Conservation (phyloP, 2,113 vertebrate genomes). For the Paramisgurnus dabryanus region DNA sequence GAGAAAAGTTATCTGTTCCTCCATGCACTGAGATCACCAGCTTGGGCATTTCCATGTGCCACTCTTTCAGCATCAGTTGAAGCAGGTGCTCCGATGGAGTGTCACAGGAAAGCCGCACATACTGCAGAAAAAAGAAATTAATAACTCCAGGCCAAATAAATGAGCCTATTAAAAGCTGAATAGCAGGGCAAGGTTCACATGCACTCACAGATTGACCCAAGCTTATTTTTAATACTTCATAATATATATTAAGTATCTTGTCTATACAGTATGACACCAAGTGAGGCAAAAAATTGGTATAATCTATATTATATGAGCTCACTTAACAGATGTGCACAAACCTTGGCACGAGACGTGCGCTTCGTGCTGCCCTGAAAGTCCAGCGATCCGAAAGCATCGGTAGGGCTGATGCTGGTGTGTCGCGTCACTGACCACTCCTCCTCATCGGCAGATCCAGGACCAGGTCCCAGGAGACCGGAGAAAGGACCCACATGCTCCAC, state of each 20-base stretch:
- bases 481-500: conserved; percentile 81
- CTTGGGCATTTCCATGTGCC: conserved; percentile 96
- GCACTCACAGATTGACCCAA: no score
- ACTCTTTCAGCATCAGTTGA: conserved; percentile 90
- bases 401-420: conserved; percentile 84
- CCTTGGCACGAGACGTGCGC: conserved; percentile 90
- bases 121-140: conserved; percentile 71
- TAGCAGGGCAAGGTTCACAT: no score
- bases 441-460: conserved; percentile 42
- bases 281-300: no score
- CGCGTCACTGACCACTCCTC: conserved; percentile 84
- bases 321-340: conserved; percentile 47
- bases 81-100: conserved; percentile 82
- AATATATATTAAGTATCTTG: no score
- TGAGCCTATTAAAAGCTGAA: no score
- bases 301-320: no score
- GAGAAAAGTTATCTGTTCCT: conserved; percentile 85
- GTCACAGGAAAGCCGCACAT: conserved; percentile 87
- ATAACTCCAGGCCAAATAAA: no score
- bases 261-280: no score
- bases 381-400: conserved; percentile 89
- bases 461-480: conserved; percentile 62
- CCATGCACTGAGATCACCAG: conserved; percentile 91
- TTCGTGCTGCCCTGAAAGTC: conserved; percentile 89
- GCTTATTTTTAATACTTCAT: no score